Evolutionary conservation across 2,113 vertebrate genomes (phyloP), one percentile per base, ranked within the genome.

Genomic region (Toxostoma redivivum): DNA sequence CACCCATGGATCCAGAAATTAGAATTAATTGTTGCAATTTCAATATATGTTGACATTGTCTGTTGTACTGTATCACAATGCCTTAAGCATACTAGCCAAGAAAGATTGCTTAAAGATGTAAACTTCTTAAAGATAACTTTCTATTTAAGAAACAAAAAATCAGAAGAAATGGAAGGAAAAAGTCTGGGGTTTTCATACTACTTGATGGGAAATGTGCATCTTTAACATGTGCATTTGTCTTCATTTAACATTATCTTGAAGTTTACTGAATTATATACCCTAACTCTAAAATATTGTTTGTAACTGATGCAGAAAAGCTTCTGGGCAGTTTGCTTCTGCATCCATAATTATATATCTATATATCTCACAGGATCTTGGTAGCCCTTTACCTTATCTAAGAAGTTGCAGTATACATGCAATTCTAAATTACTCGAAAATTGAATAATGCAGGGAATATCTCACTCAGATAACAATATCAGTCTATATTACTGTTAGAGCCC

Each of bases 141-240:
- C 30, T 20, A 24, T 60, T 74, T 64, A 73, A 27, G 13, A 89
- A 89, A 72, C 7, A 40, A 30, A 73, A 81, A 74, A 78, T 40
- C 22, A 45, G 47, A 79, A 31, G 11, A 82, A 72, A 42, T 57
- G 15, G 28, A 92, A 42, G 5, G 10, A 18, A 66, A 74, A 74
- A 4, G 2, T 24, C 25, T 86, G 15, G 0, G 1, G 0, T 5
- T 56, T 60, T 51, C 33, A n/a, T 33, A 9, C 2, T 40, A 2
- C 5, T 37, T 80, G 10, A 44, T 38, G 25, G 54, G 21, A 91
- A 72, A 64, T 11, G 76, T 3, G 10, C 4, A n/a, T 62, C 76
- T 28, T 58, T 30, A 79, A 76, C 10, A 5, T 28, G 21, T 51
- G 30, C 1, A 5, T 60, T 64, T 74, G 8, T 67, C 48, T 72